phyloP scores from a whole-genome alignment of 2,113 vertebrate species.

The Hyperopisus bebe region DNA sequence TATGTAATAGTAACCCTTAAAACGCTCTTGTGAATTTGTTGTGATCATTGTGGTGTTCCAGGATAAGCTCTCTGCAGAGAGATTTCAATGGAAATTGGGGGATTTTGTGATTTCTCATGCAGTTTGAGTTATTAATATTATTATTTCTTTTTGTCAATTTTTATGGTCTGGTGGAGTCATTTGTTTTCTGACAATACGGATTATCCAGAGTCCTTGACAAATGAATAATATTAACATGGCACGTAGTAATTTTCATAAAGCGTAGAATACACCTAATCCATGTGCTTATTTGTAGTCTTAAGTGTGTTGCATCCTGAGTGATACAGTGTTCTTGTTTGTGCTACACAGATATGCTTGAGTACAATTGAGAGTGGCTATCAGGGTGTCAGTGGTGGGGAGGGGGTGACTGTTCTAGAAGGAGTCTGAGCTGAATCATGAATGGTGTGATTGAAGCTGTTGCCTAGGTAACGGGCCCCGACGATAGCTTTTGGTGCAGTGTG shows the following conservation, averaged over 20 bases:
- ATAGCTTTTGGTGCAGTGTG: slow-evolving; percentile 30
- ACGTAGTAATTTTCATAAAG: not conserved
- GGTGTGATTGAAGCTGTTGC: slow-evolving; percentile 30
- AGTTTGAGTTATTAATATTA: not conserved
- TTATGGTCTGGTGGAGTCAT: not conserved
- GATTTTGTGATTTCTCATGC: not conserved
- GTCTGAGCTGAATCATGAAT: slow-evolving; percentile 30
- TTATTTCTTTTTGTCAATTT: not conserved
- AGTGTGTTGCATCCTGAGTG: not conserved
- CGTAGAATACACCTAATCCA: not conserved
- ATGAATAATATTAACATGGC: not conserved
- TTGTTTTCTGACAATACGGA: not conserved
- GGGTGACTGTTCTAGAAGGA: slow-evolving; percentile 19
- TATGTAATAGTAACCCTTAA: not conserved
- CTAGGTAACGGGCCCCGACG: slow-evolving; percentile 31
- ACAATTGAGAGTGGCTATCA: not conserved
- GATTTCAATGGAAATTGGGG: not conserved
- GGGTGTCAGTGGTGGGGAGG: not conserved
- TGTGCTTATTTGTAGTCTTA: not conserved
- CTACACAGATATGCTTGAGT: not conserved
- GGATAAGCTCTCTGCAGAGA: not conserved
- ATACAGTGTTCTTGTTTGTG: not conserved
- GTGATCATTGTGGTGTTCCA: not conserved
- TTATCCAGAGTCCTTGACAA: not conserved
- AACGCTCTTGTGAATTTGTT: not conserved